Evolutionary conservation across 2,113 vertebrate species (phyloP), one percentile per base, ranked within the genome.

Genomic region (Orthonyx spaldingii): DNA sequence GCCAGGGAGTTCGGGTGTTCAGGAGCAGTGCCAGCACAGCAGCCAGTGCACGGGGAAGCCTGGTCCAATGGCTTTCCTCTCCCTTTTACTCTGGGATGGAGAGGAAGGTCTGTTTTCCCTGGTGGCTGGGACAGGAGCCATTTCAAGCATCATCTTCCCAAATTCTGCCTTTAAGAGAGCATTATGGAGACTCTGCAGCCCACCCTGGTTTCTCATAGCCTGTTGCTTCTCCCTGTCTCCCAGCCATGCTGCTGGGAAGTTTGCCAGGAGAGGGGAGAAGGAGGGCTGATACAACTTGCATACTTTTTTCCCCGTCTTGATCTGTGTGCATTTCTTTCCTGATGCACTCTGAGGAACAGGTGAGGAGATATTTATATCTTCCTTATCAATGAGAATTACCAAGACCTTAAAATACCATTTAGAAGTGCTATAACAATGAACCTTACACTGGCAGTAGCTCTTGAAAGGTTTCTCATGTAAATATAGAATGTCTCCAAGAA

Each of bases 371-470:
- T 64, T 77, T 66, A 66, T 80, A 83, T 69, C 22, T 57, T 52
- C 32, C n/a, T 19, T 80, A 86, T 60, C 2, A 3, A 49, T 33
- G 22, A 92, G 35, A 88, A 86, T 80, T 84, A 88, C 22, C 47
- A 84, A 47, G 82, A 66, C 60, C 79, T 96, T 94, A 88, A 94
- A 93, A 90, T 41, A 70, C 16, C 28, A 24, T 83, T 90, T 77
- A 86, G 79, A 80, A 90, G 17, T 52, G 55, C 19, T 47, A 35
- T 70, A 88, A 90, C 50, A 81, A 72, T 28, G 35, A 85, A 61
- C 0, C 2, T 70, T 74, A 63, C 8, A 32, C 11, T 10, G 2
- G 19, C 60, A 84, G 35, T 50, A 95, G 79, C 52, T 78, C 35
- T 88, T 86, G 27, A 78, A 61, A 82, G 71, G 44, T 90, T 91